Conservation (phyloP, 2,797 vertebrate species). For the Arnoldichthys spilopterus region DNA sequence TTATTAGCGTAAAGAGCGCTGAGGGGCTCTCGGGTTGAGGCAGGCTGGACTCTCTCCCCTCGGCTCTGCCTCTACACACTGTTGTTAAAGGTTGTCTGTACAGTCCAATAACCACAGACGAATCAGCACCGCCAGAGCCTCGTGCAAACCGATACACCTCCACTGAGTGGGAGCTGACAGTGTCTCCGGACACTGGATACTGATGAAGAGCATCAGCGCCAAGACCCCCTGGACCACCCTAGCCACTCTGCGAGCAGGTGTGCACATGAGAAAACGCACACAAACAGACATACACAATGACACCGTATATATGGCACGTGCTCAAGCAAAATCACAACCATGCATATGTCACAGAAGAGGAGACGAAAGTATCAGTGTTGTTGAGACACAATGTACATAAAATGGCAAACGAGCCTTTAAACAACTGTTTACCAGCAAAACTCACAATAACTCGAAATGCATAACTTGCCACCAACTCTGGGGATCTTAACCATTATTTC, state of each 20-base stretch:
- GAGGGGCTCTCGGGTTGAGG: slow-evolving; percentile 86
- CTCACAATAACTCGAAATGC: too few relatives aligned
- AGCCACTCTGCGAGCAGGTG: slow-evolving; percentile 24
- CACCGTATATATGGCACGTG: not conserved
- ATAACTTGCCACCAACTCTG: too few relatives aligned
- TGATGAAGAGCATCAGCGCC: slow-evolving; percentile 53
- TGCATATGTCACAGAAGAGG: not conserved
- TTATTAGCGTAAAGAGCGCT: slow-evolving; percentile 94
- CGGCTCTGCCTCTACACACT: slow-evolving; percentile 57
- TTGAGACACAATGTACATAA: not conserved
- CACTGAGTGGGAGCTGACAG: slow-evolving; percentile 53
- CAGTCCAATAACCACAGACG: slow-evolving; percentile 71
- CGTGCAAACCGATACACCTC: slow-evolving; percentile 65
- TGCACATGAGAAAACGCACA: slow-evolving; percentile 36
- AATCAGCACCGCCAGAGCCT: slow-evolving; percentile 58
- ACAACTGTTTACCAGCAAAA: slow-evolving; percentile 8
- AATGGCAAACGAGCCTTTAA: slow-evolving; percentile 3
- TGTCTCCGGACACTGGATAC: slow-evolving; percentile 60
- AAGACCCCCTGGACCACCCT: slow-evolving; percentile 39
- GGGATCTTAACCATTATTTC: too few relatives aligned
- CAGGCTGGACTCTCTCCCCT: slow-evolving; percentile 69
- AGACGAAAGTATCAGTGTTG: not conserved
- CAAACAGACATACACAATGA: not conserved
- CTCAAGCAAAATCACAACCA: slow-evolving; percentile 21
- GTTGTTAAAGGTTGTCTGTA: slow-evolving; percentile 65